These are phyloP conservation scores for Myotis myotis DNA, from an alignment of 2,797 vertebrate species.

Conservation along the genomic window DNA sequence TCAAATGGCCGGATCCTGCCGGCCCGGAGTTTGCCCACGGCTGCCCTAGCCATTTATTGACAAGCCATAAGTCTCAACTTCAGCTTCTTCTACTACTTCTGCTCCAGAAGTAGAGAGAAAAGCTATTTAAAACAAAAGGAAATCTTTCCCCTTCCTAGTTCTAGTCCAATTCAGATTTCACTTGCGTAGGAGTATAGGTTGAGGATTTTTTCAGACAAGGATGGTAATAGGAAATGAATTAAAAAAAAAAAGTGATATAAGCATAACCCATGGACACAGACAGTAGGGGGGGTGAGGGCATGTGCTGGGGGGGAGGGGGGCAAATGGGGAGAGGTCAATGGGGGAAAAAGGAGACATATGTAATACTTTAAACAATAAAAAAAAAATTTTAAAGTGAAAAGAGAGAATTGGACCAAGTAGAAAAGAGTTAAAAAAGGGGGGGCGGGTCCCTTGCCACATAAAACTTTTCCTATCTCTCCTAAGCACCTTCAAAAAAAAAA, in stretches of 20 bases:
- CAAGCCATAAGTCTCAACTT: not conserved
- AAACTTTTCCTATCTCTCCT: not conserved
- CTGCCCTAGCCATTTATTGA: not conserved
- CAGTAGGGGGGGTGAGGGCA: too few relatives aligned
- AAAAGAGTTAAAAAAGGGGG: not conserved
- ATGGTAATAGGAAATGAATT: not conserved
- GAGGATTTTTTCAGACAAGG: not conserved
- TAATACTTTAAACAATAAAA: too few relatives aligned
- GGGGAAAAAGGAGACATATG: too few relatives aligned
- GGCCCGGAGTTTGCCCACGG: too few relatives aligned
- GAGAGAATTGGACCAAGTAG: not conserved
- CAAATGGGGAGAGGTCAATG: too few relatives aligned
- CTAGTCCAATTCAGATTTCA: not conserved
- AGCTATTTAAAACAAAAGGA: slow-evolving; percentile 13
- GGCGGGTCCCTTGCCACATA: not conserved
- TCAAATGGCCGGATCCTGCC: too few relatives aligned
- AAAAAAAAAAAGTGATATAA: not conserved
- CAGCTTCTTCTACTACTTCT: not conserved
- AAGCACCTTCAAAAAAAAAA: not conserved
- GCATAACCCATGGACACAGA: too few relatives aligned
- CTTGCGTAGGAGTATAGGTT: not conserved
- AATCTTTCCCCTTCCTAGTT: not conserved
- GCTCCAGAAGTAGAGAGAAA: not conserved
- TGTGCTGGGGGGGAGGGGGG: too few relatives aligned
- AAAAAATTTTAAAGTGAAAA: not conserved